Evolutionary conservation across 2,888 invertebrate species (phyloP).

Genomic region (Orthonychiurus folsomi): DNA sequence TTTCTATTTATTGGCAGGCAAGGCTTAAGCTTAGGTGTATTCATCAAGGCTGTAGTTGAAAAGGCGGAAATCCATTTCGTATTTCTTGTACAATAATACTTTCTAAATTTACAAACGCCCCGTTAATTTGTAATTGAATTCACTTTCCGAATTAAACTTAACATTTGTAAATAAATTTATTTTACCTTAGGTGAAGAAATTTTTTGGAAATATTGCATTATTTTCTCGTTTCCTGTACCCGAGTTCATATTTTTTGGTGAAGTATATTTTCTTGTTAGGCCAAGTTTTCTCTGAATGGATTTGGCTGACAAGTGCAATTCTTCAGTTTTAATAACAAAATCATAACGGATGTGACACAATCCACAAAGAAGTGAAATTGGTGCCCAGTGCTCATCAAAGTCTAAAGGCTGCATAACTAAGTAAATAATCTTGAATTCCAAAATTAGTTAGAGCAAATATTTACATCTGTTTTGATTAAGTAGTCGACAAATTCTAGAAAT

Average conservation of each 20-base stretch:
- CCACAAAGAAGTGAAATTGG: slow-evolving; percentile 35
- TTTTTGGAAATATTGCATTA: slow-evolving; percentile 7
- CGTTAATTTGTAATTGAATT: not conserved
- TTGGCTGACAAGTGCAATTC: slow-evolving; percentile 14
- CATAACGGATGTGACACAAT: slow-evolving; percentile 28
- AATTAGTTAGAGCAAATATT: slow-evolving; percentile 10
- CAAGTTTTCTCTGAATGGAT: no score
- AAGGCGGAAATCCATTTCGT: slow-evolving; percentile 28
- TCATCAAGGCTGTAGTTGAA: slow-evolving; percentile 25
- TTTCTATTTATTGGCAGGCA: no score
- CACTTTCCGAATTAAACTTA: no score
- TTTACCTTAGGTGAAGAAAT: slow-evolving; percentile 11
- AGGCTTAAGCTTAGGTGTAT: no score
- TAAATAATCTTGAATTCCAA: not conserved
- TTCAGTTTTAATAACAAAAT: slow-evolving; percentile 30
- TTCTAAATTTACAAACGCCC: slow-evolving; percentile 15
- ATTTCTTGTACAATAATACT: slow-evolving; percentile 20
- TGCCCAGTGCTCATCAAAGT: slow-evolving; percentile 37
- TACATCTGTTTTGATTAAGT: slow-evolving; percentile 33
- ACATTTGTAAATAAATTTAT: not conserved
- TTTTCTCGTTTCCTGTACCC: not conserved
- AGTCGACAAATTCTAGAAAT: slow-evolving; percentile 36
- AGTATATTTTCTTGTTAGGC: no score
- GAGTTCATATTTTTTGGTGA: not conserved
- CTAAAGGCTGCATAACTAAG: slow-evolving; percentile 21